Evolutionary conservation across 2,797 vertebrate species (phyloP), one percentile per base, ranked within the genome.

Genomic region (Trachops cirrhosus): DNA sequence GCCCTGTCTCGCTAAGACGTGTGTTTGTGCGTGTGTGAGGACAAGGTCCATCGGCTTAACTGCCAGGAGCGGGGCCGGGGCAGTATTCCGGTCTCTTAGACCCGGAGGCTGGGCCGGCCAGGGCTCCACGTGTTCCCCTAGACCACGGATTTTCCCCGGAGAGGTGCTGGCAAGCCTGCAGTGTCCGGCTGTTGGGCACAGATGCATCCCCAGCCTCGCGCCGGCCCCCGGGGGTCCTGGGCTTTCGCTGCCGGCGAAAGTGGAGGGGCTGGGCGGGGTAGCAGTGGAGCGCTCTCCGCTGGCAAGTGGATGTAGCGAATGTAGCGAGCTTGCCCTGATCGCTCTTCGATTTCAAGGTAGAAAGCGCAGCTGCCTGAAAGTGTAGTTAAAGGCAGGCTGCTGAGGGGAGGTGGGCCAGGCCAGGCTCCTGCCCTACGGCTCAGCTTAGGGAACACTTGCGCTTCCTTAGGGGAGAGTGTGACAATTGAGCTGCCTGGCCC

Each of bases 401-500:
- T 2, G 34, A 16, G 37, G 39, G 22, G 52, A 48, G 29, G 7
- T 22, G 52, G 34, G 7, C 70, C 57, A 62, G 48, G 68, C 24
- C 32, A 0, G 5, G 44, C 29, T 7, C 10, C 71, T n/a, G 8
- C 21, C 71, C 64, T 19, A 44, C 4, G 0, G 32, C 29, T 3
- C 12, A 5, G 52, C 52, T 15, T 22, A 0, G 12, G 74, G 26
- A 34, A 46, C n/a, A 39, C 15, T 46, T 34, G 18, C 3, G 5
- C 22, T 10, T n/a, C 18, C 12, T 1, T 4, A 1, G 3, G 18
- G 14, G 19, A 46, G 21, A 18, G n/a, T 5, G 3, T 52, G 5
- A 73, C 57, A 0, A 0, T 29, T n/a, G 74, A 9, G 10, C 11
- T 0, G 15, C 75, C 0, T 0, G 32, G 29, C 18, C 4, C 0